Percentiles rank a stretch among this genome's conserved stretches.
Conservation (phyloP, 2,113 vertebrate genomes). For the Archilochus colubris region DNA sequence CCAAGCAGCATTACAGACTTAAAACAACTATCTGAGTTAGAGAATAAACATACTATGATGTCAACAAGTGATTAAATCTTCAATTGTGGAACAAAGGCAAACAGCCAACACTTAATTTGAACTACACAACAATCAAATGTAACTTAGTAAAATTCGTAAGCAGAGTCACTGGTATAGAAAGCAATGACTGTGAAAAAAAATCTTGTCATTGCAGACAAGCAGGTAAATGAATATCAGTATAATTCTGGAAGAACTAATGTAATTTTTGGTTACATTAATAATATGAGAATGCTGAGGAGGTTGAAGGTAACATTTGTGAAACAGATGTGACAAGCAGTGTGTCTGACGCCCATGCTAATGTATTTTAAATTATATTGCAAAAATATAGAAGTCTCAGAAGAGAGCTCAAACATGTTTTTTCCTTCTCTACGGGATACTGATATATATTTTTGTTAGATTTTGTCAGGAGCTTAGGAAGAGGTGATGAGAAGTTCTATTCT, state of each 20-base stretch:
- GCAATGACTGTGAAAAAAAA: background rate
- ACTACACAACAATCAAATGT: no score
- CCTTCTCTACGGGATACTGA: background rate
- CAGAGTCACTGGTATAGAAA: background rate
- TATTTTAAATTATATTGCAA: background rate
- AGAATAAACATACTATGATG: background rate
- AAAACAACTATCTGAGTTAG: background rate
- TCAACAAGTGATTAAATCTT: conserved; percentile 34
- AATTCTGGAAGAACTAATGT: background rate
- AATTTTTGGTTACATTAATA: background rate
- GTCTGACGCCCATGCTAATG: background rate
- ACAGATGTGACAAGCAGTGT: background rate
- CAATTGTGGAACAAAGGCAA: conserved; percentile 4
- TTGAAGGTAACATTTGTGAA: conserved; percentile 1
- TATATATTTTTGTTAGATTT: background rate
- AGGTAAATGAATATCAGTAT: background rate
- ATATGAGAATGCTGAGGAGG: background rate
- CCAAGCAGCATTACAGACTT: background rate
- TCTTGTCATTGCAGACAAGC: background rate
- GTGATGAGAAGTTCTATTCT: background rate
- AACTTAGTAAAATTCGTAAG: background rate
- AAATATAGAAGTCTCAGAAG: background rate
- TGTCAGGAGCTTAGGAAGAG: background rate
- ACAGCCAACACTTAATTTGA: background rate
- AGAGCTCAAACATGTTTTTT: background rate